Conservation (phyloP, 2,888 invertebrate genomes). For the Meta bourneti region DNA sequence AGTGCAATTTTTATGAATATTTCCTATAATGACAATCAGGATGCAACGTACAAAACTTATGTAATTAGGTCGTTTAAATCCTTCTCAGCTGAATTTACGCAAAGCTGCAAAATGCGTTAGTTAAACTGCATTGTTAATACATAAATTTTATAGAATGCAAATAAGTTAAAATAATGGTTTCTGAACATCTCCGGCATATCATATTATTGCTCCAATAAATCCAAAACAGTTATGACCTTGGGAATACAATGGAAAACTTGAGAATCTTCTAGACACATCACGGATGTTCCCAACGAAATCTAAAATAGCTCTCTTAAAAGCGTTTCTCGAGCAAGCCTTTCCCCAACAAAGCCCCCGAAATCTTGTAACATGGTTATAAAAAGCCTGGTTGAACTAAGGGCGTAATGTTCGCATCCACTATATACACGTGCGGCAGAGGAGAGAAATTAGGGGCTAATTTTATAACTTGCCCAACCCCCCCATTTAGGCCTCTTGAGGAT, state of each 20-base stretch:
- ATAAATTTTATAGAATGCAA: no score
- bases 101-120: no score
- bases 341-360: conserved; percentile 47
- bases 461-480: conserved; percentile 55
- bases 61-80: no score
- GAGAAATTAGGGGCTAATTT: conserved; percentile 68
- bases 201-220: no score
- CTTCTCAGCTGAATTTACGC: no score
- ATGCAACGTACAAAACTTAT: no score
- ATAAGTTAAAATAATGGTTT: no score
- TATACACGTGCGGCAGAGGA: conserved; percentile 42
- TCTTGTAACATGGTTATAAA: conserved; percentile 50
- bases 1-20: no score
- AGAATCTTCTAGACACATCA: not conserved
- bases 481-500: conserved; percentile 28
- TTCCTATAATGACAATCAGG: no score
- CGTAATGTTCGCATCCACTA: conserved; percentile 47
- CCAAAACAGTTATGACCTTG: not conserved
- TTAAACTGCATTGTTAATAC: no score
- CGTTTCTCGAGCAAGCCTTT: conserved; percentile 1
- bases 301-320: not conserved
- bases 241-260: not conserved
- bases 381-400: conserved; percentile 31
- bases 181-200: no score
- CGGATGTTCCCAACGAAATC: not conserved